Conservation (phyloP, 2,888 invertebrate genomes). For the Drosophila tripunctata region DNA sequence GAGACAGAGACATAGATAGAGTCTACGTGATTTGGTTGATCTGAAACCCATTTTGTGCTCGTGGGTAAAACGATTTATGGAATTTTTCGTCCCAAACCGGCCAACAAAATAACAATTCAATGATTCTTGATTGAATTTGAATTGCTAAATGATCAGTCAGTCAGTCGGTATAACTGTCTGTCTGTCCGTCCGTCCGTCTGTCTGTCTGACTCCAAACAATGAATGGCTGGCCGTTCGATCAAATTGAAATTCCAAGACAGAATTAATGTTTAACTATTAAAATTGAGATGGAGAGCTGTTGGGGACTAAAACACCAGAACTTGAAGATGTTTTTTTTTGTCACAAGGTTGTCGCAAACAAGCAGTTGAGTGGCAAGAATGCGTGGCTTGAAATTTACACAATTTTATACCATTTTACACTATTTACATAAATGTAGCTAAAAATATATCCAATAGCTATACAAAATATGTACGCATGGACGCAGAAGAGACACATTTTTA, state of each 20-base stretch:
- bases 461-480: slow-evolving; percentile 38
- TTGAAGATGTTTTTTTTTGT: slow-evolving; percentile 40
- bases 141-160: slow-evolving; percentile 70
- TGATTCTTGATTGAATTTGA: slow-evolving; percentile 72
- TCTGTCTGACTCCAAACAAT: slow-evolving; percentile 27
- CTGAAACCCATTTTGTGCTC: slow-evolving; percentile 21
- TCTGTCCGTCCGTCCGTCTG: slow-evolving; percentile 4
- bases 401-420: too few species aligned
- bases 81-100: slow-evolving; percentile 40
- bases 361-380: slow-evolving; percentile 42
- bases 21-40: slow-evolving; percentile 67
- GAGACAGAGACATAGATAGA: background rate
- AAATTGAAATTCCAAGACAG: slow-evolving; percentile 55
- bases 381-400: slow-evolving; percentile 7
- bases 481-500: slow-evolving; percentile 49
- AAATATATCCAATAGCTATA: slow-evolving; percentile 49
- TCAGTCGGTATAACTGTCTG: background rate
- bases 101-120: slow-evolving; percentile 36
- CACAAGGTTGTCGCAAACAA: slow-evolving; percentile 62
- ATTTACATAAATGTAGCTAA: slow-evolving; percentile 32
- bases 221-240: slow-evolving; percentile 59
- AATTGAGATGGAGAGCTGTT: slow-evolving; percentile 20
- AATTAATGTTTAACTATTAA: slow-evolving; percentile 69
- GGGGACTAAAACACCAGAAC: slow-evolving; percentile 37
- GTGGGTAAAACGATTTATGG: slow-evolving; percentile 24